Evolutionary conservation across 2,888 invertebrate genomes (phyloP), one percentile per base, ranked within the genome.

Genomic region (Alviniconcha strummeri): DNA sequence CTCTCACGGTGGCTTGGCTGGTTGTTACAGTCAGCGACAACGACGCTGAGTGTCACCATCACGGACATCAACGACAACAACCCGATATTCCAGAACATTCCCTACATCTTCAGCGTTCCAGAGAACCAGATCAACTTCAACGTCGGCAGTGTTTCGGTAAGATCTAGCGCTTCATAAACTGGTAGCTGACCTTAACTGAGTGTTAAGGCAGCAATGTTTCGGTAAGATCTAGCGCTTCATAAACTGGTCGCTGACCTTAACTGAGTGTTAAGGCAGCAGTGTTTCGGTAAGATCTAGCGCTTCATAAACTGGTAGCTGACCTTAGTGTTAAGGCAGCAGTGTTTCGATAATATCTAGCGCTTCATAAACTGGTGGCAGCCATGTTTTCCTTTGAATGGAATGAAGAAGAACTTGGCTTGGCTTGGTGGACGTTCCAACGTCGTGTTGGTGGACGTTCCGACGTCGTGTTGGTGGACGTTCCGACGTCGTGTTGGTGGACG

Each of bases 131-230:
- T 71, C 11, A 78, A 72, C 36, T 77, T 36, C 5, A n/a, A 55
- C 9, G 83, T 83, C 4, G 83, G 83, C 15, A 72, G 78, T n/a
- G 83, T 83, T 9, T 69, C 76, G 78, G 83, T 83, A n/a, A 71
- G 71, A 17, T 36, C 36, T 36, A 36, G 36, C 36, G 36, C 36
- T 36, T 36, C 36, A 36, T 36, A 64, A 74, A 19, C 13, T 36
- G 17, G n/a, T 13, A 36, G 2, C 76, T 76, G 13, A 15, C 7
- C 6, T 78, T 15, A 78, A 78, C 60, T 36, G 57, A 54, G 11
- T 79, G 57, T 36, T 36, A 15, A 1, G 13, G 36, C 4, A 78
- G 83, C 15, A 72, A 72, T n/a, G 83, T 83, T 9, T 69, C 76
- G 78, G 83, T 83, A n/a, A 71, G 71, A 17, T 36, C 36, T 3